Evolutionary conservation across 37 sponge, comb jelly and placozoan species (phyloP), one percentile per base, ranked within the genome.

Genomic region (Halisarca cf. caerulea): DNA sequence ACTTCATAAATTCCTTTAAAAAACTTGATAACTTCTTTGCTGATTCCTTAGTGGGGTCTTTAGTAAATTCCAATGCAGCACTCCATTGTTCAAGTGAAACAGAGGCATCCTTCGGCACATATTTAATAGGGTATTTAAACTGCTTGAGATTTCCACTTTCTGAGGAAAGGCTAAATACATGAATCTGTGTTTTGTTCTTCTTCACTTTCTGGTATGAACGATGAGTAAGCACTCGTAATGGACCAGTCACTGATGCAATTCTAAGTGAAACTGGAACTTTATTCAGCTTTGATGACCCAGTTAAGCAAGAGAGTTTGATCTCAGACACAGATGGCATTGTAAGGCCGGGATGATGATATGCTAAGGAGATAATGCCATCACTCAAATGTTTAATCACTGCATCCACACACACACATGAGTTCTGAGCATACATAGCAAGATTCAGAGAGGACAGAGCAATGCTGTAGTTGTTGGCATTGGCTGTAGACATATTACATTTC

Each of bases 381-480:
- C 35, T 34, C 69, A 68, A 28, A 68, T 17, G 32, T 4, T 68
- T 68, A 1, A 68, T 34, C 15, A 34, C 32, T n/a, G 69, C 69
- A 28, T 68, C 69, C 2, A 68, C 69, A 34, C 69, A 68, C 35
- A 74, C 36, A 17, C 43, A 74, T 43, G 77, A 74, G 24, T 74
- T 1, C 44, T 74, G 77, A 74, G 77, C 77, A 25, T 38, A 40
- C 21, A 74, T n/a, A 41, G 77, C 77, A 15, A 74, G 20, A 74
- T 43, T 37, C 8, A 74, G 45, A 20, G 45, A 37, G 42, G 77
- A 25, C 41, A 74, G 40, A 44, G 21, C 44, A 41, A 18, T 40
- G 7, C 42, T 38, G 24, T 74, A 74, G n/a, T 38, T 40, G 7
- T 18, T 40, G 25, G 77, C 8, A 40, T 39, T 40, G 25, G 21